Conservation (phyloP, 1,140 invertebrate genomes). For the Apis florea region DNA sequence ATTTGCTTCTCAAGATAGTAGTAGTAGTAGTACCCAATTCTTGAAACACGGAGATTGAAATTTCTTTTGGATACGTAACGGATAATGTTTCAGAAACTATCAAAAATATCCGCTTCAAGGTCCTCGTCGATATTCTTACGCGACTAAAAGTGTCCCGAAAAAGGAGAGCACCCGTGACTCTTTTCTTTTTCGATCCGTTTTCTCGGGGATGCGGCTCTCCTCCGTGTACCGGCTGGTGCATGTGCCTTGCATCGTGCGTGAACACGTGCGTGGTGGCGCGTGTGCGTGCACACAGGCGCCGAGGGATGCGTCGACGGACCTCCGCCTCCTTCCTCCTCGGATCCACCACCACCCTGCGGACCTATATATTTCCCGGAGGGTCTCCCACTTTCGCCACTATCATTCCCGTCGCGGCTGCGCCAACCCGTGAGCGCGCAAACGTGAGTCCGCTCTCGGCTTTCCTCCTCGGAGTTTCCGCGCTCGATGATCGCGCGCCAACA, state of each 20-base stretch:
- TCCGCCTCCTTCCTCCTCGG: slow-evolving; percentile 27
- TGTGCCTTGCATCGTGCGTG: slow-evolving; percentile 7
- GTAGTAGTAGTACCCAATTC: too few relatives aligned
- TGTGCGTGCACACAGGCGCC: slow-evolving; percentile 10
- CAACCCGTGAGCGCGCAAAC: slow-evolving; percentile 57
- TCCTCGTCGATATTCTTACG: too few relatives aligned
- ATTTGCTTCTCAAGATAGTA: too few relatives aligned
- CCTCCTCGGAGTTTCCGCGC: slow-evolving; percentile 39
- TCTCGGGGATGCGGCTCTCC: slow-evolving; percentile 29
- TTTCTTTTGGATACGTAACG: too few relatives aligned
- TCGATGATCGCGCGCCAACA: slow-evolving; percentile 11
- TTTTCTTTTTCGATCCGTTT: neutral
- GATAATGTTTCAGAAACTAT: too few relatives aligned
- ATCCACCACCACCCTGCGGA: slow-evolving; percentile 55
- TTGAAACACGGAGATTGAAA: too few relatives aligned
- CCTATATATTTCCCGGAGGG: slow-evolving; percentile 65
- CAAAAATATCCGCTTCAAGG: too few relatives aligned
- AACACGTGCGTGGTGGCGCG: slow-evolving; percentile 31
- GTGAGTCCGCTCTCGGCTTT: slow-evolving; percentile 42
- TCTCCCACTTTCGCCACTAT: slow-evolving; percentile 69
- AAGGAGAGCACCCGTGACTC: slow-evolving; percentile 3
- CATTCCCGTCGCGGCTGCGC: slow-evolving; percentile 63
- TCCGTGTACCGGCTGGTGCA: slow-evolving; percentile 43
- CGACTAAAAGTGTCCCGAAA: slow-evolving; percentile 10
- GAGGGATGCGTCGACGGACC: slow-evolving; percentile 48